A percentile compares a stretch with the other conserved stretches of the same genome.
These are phyloP conservation scores for Corvus moneduloides DNA, from an alignment of 2,113 vertebrate genomes.

Conservation along the genomic window DNA sequence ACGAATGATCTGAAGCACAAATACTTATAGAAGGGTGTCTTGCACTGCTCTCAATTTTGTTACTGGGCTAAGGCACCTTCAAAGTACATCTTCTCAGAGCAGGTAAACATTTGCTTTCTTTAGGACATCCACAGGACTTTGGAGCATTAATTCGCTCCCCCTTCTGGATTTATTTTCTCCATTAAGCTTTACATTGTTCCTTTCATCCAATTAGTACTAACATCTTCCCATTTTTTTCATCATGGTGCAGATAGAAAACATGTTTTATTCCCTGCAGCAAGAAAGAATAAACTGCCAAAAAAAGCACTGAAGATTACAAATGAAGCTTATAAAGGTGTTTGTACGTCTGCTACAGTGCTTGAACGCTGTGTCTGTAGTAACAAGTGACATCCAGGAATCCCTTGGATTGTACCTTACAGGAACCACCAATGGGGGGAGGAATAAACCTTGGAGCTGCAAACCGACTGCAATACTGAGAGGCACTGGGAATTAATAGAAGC, in stretches of 20 bases:
- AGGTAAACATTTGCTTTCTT: neutral
- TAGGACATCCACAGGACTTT: neutral
- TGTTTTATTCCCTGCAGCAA: neutral
- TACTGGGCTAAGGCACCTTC: neutral
- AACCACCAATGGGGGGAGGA: neutral
- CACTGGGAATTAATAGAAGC: neutral
- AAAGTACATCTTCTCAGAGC: neutral
- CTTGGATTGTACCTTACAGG: neutral
- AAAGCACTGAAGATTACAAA: neutral
- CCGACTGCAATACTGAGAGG: neutral
- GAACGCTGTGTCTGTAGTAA: neutral
- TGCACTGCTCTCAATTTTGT: neutral
- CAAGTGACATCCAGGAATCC: slow-evolving; percentile 2
- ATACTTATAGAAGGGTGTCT: neutral
- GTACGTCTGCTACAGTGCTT: neutral
- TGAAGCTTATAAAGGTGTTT: neutral
- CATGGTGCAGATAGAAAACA: neutral
- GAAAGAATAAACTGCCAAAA: neutral
- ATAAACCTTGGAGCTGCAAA: neutral
- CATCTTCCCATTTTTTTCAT: neutral
- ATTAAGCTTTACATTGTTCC: slow-evolving; percentile 20
- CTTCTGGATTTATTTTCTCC: neutral
- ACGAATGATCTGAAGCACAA: fast-evolving
- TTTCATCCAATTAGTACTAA: slow-evolving; percentile 53
- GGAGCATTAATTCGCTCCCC: neutral